A percentile compares a stretch with the other conserved stretches of the same genome.
These are phyloP conservation scores for Sericinus montela DNA, from an alignment of 2,888 invertebrate species.

Conservation along the genomic window DNA sequence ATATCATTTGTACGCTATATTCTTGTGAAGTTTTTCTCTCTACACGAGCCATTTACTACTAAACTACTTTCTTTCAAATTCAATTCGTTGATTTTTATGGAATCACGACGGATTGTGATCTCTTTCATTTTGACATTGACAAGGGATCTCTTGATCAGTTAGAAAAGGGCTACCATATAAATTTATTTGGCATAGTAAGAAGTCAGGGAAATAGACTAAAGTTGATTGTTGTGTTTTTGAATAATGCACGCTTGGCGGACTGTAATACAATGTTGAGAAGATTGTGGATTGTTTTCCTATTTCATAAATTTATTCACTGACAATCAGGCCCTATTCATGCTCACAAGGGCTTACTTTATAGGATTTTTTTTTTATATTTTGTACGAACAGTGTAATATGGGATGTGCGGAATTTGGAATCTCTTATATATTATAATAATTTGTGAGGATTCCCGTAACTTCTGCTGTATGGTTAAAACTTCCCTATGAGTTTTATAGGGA, in stretches of 20 bases:
- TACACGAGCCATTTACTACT: too few species aligned
- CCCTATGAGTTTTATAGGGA: too few species aligned
- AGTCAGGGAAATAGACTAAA: constrained; percentile 12
- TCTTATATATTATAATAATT: too few species aligned
- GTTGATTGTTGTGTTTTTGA: constrained; percentile 18
- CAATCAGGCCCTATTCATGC: background rate
- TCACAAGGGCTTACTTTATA: background rate
- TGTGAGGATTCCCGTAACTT: too few species aligned
- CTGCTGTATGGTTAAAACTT: too few species aligned
- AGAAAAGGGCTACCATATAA: constrained; percentile 32
- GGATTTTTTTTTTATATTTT: too few species aligned
- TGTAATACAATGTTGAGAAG: constrained; percentile 4
- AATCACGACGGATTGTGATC: constrained; percentile 15
- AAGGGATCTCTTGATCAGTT: constrained; percentile 30
- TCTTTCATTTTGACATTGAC: constrained; percentile 31
- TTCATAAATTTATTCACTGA: constrained; percentile 3
- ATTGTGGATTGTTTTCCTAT: constrained; percentile 7
- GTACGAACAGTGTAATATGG: too few species aligned
- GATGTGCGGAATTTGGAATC: too few species aligned
- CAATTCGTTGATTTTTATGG: constrained; percentile 17
- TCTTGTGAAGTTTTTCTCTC: too few species aligned
- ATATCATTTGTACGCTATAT: too few species aligned
- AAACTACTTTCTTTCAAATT: constrained; percentile 9
- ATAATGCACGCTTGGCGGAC: constrained; percentile 1
- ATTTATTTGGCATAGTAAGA: constrained; percentile 26